Base-by-base conservation (phyloP, 1,140 invertebrate genomes). In the Diuraphis noxia region DNA sequence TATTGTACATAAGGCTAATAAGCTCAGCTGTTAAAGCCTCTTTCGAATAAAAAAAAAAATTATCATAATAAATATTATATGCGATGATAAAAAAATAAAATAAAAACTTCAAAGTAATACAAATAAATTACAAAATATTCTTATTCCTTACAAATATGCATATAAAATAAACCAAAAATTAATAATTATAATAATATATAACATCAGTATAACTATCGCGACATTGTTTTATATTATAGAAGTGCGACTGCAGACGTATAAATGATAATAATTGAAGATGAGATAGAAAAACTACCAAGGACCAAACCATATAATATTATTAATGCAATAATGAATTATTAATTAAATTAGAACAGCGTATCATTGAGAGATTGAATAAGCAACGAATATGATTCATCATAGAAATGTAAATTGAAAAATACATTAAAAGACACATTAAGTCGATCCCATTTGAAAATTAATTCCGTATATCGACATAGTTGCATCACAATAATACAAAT, bases 211-310 rank as follows among this genome's bases (percentile, higher is more conserved):
- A n/a, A n/a, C 56, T n/a, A 17, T 72, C 30, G n/a, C 34, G 56
- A 5, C 13, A 72, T 72, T 72, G 56, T 72, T n/a, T 30, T 17
- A 49, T 25, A 9, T 52, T 52, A 49, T 49, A 1, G 10, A 72
- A 17, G 56, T 72, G 1, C 13, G 3, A 72, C 10, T 72, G 56
- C 56, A n/a, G 30, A 34, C 30, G 56, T n/a, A n/a, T 72, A n/a
- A n/a, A 72, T n/a, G 30, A 72, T 72, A 72, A 72, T 72, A 34
- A 72, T 40, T 82, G 79, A 82, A 82, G 9, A 82, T 82, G 40
- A n/a, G 40, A 82, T 82, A 82, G 81, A 81, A 38, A 81, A 40
- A 38, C 79, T 40, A 30, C 36, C 79, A 82, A 82, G 79, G 79
- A 38, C 38, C 23, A 25, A 25, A 36, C 43, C 13, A 25, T 82